Evolutionary conservation across 1,140 invertebrate genomes (phyloP).

Genomic region (Littorina saxatilis): DNA sequence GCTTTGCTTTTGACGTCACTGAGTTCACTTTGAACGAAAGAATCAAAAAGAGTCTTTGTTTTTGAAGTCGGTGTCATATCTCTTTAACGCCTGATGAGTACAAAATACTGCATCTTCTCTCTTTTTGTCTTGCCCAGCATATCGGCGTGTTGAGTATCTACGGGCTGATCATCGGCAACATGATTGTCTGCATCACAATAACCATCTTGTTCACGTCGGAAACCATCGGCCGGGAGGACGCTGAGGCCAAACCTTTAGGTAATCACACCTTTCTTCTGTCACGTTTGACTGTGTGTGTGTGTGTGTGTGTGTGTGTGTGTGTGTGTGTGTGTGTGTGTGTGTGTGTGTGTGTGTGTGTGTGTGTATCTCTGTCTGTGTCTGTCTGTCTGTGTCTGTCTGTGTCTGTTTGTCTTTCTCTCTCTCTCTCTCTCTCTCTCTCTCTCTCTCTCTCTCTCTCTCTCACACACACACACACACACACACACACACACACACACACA

Average conservation of each 20-base stretch:
- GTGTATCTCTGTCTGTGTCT: too few relatives aligned
- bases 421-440: background rate
- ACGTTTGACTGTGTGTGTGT: background rate
- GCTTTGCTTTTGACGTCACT: too few relatives aligned
- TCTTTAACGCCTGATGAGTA: too few relatives aligned
- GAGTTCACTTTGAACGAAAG: too few relatives aligned
- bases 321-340: slow-evolving; percentile 19
- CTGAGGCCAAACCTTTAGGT: slow-evolving; percentile 60
- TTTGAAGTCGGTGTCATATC: too few relatives aligned
- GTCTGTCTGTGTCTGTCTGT: too few relatives aligned
- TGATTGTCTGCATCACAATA: slow-evolving; percentile 60
- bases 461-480: background rate
- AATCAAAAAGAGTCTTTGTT: too few relatives aligned
- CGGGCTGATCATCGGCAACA: slow-evolving; percentile 59
- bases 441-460: slow-evolving; percentile 1
- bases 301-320: slow-evolving; percentile 11
- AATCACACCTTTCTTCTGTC: slow-evolving; percentile 23
- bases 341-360: background rate
- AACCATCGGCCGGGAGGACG: slow-evolving; percentile 43
- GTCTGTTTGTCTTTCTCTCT: too few relatives aligned
- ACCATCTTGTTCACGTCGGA: slow-evolving; percentile 63
- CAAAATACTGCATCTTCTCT: too few relatives aligned
- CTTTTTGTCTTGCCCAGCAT: slow-evolving; percentile 63
- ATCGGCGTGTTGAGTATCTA: slow-evolving; percentile 68
- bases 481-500: background rate